Base-by-base conservation (phyloP, 2,888 invertebrate genomes). In the Platycheirus albimanus region DNA sequence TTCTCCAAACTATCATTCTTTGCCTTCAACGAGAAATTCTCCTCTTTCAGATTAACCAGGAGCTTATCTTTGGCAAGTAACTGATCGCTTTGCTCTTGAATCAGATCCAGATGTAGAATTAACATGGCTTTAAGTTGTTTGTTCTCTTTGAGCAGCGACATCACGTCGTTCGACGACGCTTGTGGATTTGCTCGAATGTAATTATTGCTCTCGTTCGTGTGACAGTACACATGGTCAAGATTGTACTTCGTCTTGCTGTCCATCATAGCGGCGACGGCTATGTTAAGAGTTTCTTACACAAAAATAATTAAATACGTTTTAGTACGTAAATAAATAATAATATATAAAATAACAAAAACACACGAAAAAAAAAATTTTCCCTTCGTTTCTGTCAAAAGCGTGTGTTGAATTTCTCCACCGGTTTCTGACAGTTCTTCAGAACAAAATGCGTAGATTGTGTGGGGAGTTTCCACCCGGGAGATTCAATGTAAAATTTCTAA, bases 41-140 rank as follows among this genome's bases (percentile, higher is more conserved):
- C 97, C 87, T 94, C 93, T 88, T 93, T 93, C 36, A 96, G 91
- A 67, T 93, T 92, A 75, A 94, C 93, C 85, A 96, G 93, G 64
- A 94, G 92, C 89, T 95, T 96, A 87, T 97, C 97, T 90, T 95
- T 96, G 86, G 94, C 94, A 86, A 94, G 92, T 85, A 97, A 93
- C 87, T 95, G 94, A 88, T 97, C 96, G 87, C 96, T 96, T 91
- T 97, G 97, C 91, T 97, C 96, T 90, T 97, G 97, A 89, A 97
- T 96, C 83, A 97, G 92, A 90, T 97, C 97, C 87, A 97, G 92
- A 90, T 98, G 97, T 86, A 95, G 93, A 76, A 96, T 91, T 85
- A 97, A 91, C 88, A 97, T 93, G 85, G 96, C 95, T 91, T 96
- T 96, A 11, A 91, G 85, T 66, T 90, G 89, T 79, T 91, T 91